Evolutionary conservation across 2,113 vertebrate species (phyloP).

Genomic region (Oreocharis arfaki): DNA sequence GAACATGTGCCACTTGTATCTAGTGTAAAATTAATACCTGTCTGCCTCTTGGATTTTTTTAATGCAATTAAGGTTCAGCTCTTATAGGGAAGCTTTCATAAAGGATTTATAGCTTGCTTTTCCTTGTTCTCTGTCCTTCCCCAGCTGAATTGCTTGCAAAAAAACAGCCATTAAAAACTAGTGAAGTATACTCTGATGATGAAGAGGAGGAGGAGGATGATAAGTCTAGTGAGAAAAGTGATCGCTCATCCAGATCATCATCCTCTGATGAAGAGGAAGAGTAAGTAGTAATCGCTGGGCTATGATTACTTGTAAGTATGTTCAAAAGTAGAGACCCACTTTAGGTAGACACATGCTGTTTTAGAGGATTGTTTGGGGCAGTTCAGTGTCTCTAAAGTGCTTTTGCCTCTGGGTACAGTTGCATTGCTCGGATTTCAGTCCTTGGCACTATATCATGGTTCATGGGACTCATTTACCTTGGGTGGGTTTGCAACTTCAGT

Average conservation of each 20-base stretch:
- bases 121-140: background rate
- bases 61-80: background rate
- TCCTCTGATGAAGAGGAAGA: constrained; percentile 95
- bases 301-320: background rate
- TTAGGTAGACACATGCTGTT: background rate
- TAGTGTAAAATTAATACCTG: background rate
- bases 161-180: constrained; percentile 94
- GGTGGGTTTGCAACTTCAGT: background rate
- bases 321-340: background rate
- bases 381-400: background rate
- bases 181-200: constrained; percentile 97
- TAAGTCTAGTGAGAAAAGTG: constrained; percentile 96
- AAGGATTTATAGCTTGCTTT: background rate
- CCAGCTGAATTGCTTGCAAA: constrained; percentile 93
- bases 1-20: background rate
- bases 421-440: background rate
- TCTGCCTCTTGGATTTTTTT: background rate
- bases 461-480: background rate
- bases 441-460: background rate
- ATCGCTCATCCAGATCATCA: constrained; percentile 89
- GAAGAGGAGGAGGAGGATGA: constrained; percentile 98
- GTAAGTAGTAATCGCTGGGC: constrained; percentile 71
- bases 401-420: background rate
- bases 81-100: background rate
- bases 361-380: background rate